phyloP scores from a whole-genome alignment of 2,888 invertebrate genomes.

The Stramonita haemastoma region DNA sequence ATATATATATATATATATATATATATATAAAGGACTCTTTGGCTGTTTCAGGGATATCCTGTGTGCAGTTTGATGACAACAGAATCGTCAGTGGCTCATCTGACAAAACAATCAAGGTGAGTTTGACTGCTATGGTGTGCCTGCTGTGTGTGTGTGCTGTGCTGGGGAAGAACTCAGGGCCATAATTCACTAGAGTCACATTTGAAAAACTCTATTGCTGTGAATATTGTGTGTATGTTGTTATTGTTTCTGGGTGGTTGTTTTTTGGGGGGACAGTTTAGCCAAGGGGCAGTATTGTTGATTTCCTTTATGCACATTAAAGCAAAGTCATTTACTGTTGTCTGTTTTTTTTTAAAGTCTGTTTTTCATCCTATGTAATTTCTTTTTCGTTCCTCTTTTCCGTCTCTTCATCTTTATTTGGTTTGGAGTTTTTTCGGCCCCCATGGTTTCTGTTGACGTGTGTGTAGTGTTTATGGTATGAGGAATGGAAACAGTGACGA shows the following conservation, averaged over 20 bases:
- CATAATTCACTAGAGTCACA: too few relatives aligned
- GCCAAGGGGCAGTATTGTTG: too few relatives aligned
- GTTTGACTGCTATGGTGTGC: not conserved
- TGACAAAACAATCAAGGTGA: constrained; percentile 80
- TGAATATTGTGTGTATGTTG: too few relatives aligned
- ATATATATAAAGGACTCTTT: not conserved
- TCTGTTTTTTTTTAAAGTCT: not conserved
- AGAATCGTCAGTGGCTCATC: constrained; percentile 80
- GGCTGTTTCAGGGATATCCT: constrained; percentile 76
- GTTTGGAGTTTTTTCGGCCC: not conserved
- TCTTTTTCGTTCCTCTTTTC: not conserved
- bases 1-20: too few relatives aligned
- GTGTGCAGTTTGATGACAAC: constrained; percentile 80
- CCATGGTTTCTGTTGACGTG: not conserved
- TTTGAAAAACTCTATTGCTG: too few relatives aligned
- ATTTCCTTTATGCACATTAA: too few relatives aligned
- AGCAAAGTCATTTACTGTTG: not conserved
- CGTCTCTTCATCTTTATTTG: not conserved
- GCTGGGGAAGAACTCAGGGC: too few relatives aligned
- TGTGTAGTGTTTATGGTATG: not conserved
- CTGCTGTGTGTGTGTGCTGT: too few relatives aligned
- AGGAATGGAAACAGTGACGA: not conserved
- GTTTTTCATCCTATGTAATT: not conserved
- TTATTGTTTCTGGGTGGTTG: too few relatives aligned
- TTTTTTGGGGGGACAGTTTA: too few relatives aligned